Evolutionary conservation across 2,797 vertebrate genomes (phyloP), one percentile per base, ranked within the genome.

Genomic region (Sphaeramia orbicularis): DNA sequence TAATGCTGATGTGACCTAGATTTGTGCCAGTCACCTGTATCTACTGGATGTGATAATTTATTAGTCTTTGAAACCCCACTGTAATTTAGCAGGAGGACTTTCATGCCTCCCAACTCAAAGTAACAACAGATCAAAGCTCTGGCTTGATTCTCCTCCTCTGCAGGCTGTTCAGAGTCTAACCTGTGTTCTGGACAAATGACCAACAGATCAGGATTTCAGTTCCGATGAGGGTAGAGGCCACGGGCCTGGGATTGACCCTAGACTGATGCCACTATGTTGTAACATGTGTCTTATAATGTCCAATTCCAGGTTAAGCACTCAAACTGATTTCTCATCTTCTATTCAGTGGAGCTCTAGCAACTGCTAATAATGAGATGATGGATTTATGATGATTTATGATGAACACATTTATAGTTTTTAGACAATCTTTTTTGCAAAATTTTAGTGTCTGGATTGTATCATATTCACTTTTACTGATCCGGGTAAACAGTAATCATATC

Each of bases 201-300:
- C 83, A 32, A 70, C 65, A 82, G 92, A 93, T 94, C 92, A 93
- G 84, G 78, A 76, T 73, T 76, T 86, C 79, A 90, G 88, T 91
- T 92, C 93, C 88, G 88, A 66, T 79, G 63, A 76, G 83, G 84
- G 78, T 76, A 66, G 84, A 89, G 87, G 85, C 76, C 84, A 83
- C 80, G 68, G 18, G 54, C 72, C 79, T 32, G 9, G 44, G 40
- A 54, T 67, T 86, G 86, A 91, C 86, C 82, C 78, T 70, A 56
- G 62, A 73, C 69, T 63, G 69, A 78, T 75, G 72, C 74, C 79
- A 70, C 78, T 73, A 48, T 59, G 58, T 62, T 64, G 42, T 50
- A 19, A 73, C 66, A 58, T 37, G 48, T 35, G 51, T 71, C 43
- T 58, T 41, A 10, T 30, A 36, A 44, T 18, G 42, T 65, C 65